A percentile compares a stretch with the other conserved stretches of the same genome.
phyloP scores from a whole-genome alignment of 2,888 invertebrate species.

The Rotaria sp. region DNA sequence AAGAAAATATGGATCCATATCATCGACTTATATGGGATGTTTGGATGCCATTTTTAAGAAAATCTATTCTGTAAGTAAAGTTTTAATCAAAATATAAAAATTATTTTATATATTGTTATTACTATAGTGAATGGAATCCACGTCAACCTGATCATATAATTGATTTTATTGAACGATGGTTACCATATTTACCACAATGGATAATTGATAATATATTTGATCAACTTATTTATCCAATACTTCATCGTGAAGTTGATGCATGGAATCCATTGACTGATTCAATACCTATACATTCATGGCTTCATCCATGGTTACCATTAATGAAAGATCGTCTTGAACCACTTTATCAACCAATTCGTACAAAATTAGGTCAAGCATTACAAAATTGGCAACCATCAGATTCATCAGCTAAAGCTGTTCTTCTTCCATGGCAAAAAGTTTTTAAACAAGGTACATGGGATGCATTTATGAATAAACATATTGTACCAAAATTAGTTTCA shows the following conservation, averaged over 20 bases:
- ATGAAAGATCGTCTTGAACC: conserved; percentile 62
- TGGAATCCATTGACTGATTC: conserved; percentile 95
- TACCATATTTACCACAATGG: conserved; percentile 72
- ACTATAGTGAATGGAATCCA: conserved; percentile 66
- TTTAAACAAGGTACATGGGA: conserved; percentile 67
- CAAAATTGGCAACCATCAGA: conserved; percentile 92
- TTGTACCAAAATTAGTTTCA: conserved; percentile 53
- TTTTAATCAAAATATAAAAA: neutral
- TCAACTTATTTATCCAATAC: conserved; percentile 68
- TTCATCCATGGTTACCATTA: conserved; percentile 86
- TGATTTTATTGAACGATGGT: conserved; percentile 73
- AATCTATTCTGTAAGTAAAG: conserved; percentile 65
- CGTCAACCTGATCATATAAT: conserved; percentile 72
- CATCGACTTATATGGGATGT: conserved; percentile 79
- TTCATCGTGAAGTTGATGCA: conserved; percentile 65
- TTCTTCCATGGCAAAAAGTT: conserved; percentile 77
- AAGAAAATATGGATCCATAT: conserved; percentile 62
- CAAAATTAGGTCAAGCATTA: conserved; percentile 79
- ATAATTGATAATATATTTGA: conserved; percentile 63
- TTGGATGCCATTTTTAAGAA: conserved; percentile 75
- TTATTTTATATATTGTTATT: neutral
- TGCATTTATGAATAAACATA: conserved; percentile 72
- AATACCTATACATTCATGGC: conserved; percentile 89
- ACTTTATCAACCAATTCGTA: conserved; percentile 80
- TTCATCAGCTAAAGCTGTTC: conserved; percentile 78